A percentile compares a stretch with the other conserved stretches of the same genome.
Conservation (phyloP, 2,797 vertebrate species). For the Microctenopoma lineatum region DNA sequence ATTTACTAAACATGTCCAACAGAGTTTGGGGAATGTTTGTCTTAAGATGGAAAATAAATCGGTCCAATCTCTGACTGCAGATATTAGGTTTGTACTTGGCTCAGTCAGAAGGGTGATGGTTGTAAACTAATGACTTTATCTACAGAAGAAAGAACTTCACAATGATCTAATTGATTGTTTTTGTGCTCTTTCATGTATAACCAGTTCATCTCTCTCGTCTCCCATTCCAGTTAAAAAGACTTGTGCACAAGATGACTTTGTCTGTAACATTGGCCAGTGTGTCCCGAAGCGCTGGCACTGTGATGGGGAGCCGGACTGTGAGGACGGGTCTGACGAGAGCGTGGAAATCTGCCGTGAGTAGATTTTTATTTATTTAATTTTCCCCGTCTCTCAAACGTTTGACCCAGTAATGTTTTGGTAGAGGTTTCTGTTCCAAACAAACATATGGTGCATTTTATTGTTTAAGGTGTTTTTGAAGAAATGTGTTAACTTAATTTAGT, state of each 20-base stretch:
- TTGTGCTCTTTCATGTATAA: constrained; percentile 2
- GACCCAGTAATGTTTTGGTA: not conserved
- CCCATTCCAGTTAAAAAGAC: constrained; percentile 89
- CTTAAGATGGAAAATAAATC: too few species aligned
- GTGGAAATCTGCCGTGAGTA: constrained; percentile 94
- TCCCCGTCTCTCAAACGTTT: not conserved
- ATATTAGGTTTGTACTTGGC: too few species aligned
- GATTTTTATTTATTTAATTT: not conserved
- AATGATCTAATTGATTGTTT: not conserved
- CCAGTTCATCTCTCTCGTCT: not conserved
- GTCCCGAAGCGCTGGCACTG: constrained; percentile 96
- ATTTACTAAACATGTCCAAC: too few species aligned
- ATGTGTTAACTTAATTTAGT: too few species aligned
- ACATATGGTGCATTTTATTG: not conserved
- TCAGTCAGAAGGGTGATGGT: too few species aligned
- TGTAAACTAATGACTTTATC: too few species aligned
- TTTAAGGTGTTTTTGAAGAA: too few species aligned
- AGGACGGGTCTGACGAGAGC: constrained; percentile 94
- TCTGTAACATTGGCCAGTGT: constrained; percentile 94
- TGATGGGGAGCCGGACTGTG: constrained; percentile 96
- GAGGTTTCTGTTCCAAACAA: not conserved
- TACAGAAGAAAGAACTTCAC: too few species aligned
- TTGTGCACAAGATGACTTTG: constrained; percentile 89
- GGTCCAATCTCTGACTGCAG: too few species aligned
- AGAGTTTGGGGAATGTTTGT: too few species aligned